Conservation (phyloP, 2,888 invertebrate species). For the Amorpha juglandis region DNA sequence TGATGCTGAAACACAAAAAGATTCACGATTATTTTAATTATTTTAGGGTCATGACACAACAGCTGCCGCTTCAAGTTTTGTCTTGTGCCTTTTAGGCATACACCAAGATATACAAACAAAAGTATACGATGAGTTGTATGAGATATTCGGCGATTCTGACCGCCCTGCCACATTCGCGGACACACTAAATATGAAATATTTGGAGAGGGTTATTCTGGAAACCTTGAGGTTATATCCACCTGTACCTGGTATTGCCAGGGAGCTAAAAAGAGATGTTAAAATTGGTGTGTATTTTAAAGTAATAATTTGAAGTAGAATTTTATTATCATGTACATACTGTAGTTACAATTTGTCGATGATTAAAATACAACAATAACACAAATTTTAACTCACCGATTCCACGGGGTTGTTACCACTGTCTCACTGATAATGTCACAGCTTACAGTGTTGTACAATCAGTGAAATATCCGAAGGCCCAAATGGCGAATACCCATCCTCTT, state of each 20-base stretch:
- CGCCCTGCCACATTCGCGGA: slow-evolving; percentile 90
- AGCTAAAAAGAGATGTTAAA: slow-evolving; percentile 88
- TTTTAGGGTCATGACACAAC: slow-evolving; percentile 79
- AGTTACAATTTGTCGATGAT: no score
- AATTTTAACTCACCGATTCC: no score
- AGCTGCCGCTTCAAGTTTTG: slow-evolving; percentile 93
- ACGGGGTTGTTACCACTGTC: no score
- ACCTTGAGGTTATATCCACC: slow-evolving; percentile 91
- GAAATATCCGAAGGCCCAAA: no score
- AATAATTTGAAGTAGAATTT: no score
- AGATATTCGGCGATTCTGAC: slow-evolving; percentile 91
- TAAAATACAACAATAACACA: background rate
- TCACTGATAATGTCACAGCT: no score
- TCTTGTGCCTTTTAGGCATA: slow-evolving; percentile 91
- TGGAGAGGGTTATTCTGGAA: slow-evolving; percentile 91
- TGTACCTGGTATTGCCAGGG: slow-evolving; percentile 90
- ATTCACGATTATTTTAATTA: background rate
- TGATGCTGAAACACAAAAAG: background rate
- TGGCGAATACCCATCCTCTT: no score
- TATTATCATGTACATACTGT: no score
- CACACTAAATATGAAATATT: slow-evolving; percentile 91
- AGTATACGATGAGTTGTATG: slow-evolving; percentile 89
- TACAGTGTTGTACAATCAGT: no score
- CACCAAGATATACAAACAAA: slow-evolving; percentile 91
- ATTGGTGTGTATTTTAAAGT: slow-evolving; percentile 73